A percentile compares a stretch with the other conserved stretches of the same genome.
phyloP scores from a whole-genome alignment of 1,140 invertebrate species.

The Drosophila pectinifera region DNA sequence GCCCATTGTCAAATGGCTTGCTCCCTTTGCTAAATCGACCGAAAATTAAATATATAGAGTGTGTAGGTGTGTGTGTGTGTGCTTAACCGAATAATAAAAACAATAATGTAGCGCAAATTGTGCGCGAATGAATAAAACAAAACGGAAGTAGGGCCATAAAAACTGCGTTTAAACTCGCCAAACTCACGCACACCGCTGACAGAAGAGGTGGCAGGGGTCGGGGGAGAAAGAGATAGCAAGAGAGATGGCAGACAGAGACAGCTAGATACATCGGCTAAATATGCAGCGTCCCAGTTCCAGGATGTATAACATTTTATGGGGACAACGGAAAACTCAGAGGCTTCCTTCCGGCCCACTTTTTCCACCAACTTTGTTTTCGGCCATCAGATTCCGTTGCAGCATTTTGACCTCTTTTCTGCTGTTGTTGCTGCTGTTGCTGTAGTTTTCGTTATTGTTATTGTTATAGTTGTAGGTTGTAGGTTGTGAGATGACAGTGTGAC shows the following conservation, averaged over 20 bases:
- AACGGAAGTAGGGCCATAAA: constrained; percentile 77
- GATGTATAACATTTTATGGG: constrained; percentile 78
- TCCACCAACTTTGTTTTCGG: constrained; percentile 46
- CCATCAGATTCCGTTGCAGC: constrained; percentile 46
- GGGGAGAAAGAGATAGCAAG: not conserved
- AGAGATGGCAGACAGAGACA: constrained; percentile 15
- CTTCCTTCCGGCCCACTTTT: constrained; percentile 77
- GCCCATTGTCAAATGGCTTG: constrained; percentile 1
- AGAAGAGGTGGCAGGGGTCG: not conserved
- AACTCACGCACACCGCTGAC: constrained; percentile 35
- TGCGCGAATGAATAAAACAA: constrained; percentile 80
- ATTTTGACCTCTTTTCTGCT: constrained; percentile 37
- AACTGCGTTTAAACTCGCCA: constrained; percentile 73
- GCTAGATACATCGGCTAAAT: constrained; percentile 50
- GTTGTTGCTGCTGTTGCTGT: not conserved
- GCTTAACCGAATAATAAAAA: constrained; percentile 72
- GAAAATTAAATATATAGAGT: constrained; percentile 40
- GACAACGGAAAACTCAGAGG: constrained; percentile 76
- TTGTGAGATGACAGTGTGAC: constrained; percentile 21
- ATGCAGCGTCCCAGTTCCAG: constrained; percentile 57
- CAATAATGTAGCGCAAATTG: constrained; percentile 81
- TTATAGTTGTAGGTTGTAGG: not conserved
- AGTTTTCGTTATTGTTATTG: constrained; percentile 13
- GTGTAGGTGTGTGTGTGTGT: constrained; percentile 12
- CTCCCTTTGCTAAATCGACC: constrained; percentile 62